phyloP scores from a whole-genome alignment of 2,113 vertebrate genomes.

The Apodemus speciosus region DNA sequence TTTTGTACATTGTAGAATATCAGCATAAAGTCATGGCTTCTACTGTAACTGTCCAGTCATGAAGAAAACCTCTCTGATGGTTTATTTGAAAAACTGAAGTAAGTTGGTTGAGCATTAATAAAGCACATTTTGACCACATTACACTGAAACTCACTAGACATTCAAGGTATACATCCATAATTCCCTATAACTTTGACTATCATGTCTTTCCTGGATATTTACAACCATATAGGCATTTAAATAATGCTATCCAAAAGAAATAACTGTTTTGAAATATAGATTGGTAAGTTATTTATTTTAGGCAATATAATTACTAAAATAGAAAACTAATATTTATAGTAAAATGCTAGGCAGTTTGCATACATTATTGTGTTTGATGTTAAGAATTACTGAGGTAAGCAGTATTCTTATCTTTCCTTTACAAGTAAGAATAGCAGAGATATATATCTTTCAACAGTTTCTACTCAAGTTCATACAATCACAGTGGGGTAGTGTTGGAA shows the following conservation, averaged over 20 bases:
- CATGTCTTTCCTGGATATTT: constrained; percentile 6
- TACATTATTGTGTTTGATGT: not conserved
- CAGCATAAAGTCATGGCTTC: not conserved
- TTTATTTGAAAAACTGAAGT: not conserved
- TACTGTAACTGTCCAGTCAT: not conserved
- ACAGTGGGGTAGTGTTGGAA: not conserved
- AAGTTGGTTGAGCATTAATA: not conserved
- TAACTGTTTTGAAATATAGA: constrained; percentile 26
- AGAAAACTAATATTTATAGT: constrained; percentile 27
- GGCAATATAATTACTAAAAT: constrained; percentile 21
- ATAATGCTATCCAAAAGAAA: not conserved
- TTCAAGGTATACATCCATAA: not conserved
- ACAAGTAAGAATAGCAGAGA: not conserved
- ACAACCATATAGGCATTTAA: not conserved
- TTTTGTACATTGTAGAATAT: not conserved
- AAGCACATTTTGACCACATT: not conserved
- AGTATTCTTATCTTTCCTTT: constrained; percentile 15
- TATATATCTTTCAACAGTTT: not conserved
- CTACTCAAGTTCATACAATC: not conserved
- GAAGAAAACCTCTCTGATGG: not conserved
- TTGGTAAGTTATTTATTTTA: constrained; percentile 17
- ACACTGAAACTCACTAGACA: not conserved
- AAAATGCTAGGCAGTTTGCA: not conserved
- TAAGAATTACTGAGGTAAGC: not conserved
- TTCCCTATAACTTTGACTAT: not conserved